phyloP scores from a whole-genome alignment of 2,888 invertebrate species.

The Punctoribates punctum region DNA sequence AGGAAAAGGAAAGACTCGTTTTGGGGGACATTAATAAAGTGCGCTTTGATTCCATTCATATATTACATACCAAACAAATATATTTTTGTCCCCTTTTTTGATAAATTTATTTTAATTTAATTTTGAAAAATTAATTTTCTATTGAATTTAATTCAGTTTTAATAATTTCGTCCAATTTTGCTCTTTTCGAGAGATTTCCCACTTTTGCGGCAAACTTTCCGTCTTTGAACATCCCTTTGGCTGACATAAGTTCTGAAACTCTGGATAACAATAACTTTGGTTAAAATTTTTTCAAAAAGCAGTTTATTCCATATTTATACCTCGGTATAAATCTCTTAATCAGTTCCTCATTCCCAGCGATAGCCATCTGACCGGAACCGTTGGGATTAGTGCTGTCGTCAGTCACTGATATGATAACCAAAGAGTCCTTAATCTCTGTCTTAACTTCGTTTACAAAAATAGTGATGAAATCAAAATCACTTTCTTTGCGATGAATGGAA shows the following conservation, averaged over 20 bases:
- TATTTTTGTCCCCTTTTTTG: not conserved
- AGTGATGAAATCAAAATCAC: conserved; percentile 71
- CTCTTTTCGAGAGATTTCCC: conserved; percentile 30
- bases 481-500: conserved; percentile 62
- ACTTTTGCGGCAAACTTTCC: conserved; percentile 31
- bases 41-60: not conserved
- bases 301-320: not conserved
- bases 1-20: conserved; percentile 14
- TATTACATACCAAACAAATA: not conserved
- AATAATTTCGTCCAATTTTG: conserved; percentile 37
- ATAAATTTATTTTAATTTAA: not conserved
- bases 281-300: not conserved
- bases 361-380: conserved; percentile 30
- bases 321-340: not conserved
- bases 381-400: conserved; percentile 29
- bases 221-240: conserved; percentile 28
- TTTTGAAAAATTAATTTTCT: too few relatives aligned
- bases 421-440: conserved; percentile 52
- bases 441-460: conserved; percentile 65
- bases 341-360: conserved; percentile 33
- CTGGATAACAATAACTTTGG: not conserved
- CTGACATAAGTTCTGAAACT: not conserved
- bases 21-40: not conserved
- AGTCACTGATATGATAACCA: conserved; percentile 32
- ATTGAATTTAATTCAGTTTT: not conserved